Base-by-base conservation (phyloP, 1,140 invertebrate genomes). In the Geopemphigus sp. region DNA sequence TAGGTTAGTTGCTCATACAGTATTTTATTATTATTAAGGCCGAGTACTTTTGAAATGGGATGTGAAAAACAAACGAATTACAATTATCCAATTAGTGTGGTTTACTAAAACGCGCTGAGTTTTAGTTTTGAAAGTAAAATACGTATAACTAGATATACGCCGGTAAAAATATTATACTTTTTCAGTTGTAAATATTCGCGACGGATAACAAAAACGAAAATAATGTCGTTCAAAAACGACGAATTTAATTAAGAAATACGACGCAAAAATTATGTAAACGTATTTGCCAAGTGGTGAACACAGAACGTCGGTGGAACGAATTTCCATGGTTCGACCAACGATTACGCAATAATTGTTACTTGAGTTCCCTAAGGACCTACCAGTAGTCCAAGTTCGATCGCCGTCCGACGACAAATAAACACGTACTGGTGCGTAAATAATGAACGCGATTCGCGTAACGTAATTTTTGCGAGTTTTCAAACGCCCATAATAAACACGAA, bases 61-160 rank as follows among this genome's bases (percentile, higher is more conserved):
- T 24, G 56, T 39, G 39, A 76, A 61, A 76, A 45, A 39, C 57
- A 59, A 76, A 61, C 24, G 39, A 76, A 61, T 76, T 76, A 61
- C 73, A 39, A 17, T 47, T 61, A 61, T 59, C 56, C 73, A 76
- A 76, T 76, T 76, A 76, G 56, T 53, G 24, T 45, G 26, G 12
- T 61, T 61, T 15, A 11, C 15, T 15, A 59, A 59, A 76, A 76
- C 32, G 32, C 22, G 56, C 56, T 61, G 73, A 76, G 24, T 39
- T 61, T 76, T 76, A 76, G n/a, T 61, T 76, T 76, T 45, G 22
- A 76, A 76, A 76, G 32, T 76, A 39, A 76, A 76, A 61, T 59
- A 76, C 22, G 56, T 19, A 15, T 59, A 76, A 76, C 73, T 76
- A 61, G 56, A 76, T 76, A 61, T 61, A 8, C 29, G 47, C n/a